A percentile compares a stretch with the other conserved stretches of the same genome.
phyloP scores from a whole-genome alignment of 2,113 vertebrate species.

The Pungitius pungitius region DNA sequence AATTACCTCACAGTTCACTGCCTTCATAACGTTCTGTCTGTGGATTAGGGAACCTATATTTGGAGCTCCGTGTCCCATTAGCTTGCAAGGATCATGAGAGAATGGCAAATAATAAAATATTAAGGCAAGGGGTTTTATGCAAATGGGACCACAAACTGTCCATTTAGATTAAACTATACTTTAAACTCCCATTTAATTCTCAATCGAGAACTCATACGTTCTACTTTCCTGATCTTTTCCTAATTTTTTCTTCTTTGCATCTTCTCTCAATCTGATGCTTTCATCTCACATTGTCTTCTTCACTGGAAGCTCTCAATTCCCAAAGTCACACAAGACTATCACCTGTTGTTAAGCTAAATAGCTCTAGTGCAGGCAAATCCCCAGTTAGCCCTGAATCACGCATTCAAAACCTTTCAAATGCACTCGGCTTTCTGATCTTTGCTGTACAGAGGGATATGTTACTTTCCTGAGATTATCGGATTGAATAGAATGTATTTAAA shows the following conservation, averaged over 20 bases:
- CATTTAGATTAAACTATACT: slow-evolving; percentile 16
- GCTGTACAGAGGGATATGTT: neutral
- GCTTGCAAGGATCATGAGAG: slow-evolving; percentile 27
- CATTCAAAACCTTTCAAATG: neutral
- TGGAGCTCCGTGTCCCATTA: slow-evolving; percentile 35
- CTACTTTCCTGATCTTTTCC: neutral
- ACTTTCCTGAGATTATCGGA: neutral
- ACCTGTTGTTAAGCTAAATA: neutral
- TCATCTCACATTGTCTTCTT: slow-evolving; percentile 1
- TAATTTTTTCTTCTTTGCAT: neutral
- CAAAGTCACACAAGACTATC: slow-evolving; percentile 2
- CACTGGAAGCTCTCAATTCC: slow-evolving; percentile 5
- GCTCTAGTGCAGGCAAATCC: neutral
- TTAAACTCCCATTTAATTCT: slow-evolving; percentile 22
- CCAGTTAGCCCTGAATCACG: neutral
- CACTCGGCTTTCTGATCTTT: neutral
- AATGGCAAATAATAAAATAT: slow-evolving; percentile 24
- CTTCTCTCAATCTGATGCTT: slow-evolving; percentile 13
- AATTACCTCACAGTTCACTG: slow-evolving; percentile 56
- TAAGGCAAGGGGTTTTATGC: neutral
- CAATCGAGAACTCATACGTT: neutral
- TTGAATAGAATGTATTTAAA: neutral
- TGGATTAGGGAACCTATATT: slow-evolving; percentile 59
- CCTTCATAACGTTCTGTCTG: slow-evolving; percentile 36
- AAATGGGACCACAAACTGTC: neutral